Evolutionary conservation across 2,888 invertebrate species (phyloP), one percentile per base, ranked within the genome.

Genomic region (Drosophila mulleri): DNA sequence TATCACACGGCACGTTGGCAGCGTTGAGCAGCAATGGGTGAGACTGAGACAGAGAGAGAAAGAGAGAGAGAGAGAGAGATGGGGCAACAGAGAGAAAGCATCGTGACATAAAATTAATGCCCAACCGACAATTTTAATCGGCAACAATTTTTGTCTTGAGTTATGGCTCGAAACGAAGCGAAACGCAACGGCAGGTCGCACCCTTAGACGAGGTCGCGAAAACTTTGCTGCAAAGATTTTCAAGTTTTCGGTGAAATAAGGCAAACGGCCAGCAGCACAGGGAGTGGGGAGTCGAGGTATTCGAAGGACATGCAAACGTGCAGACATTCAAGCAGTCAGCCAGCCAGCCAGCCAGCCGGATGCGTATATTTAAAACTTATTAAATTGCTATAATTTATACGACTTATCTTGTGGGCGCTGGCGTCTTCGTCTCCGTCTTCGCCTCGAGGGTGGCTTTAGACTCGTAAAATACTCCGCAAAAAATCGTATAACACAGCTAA

Each of bases 361-460:
- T 90, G 91, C 89, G 78, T 89, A 82, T 84, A 90, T 91, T 91
- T 91, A 83, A 89, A 91, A 91, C 90, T 91, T 91, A 91, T 91
- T 91, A 91, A 91, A 91, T 91, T 91, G 91, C 90, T 91, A 91
- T 91, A 91, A 91, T 91, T 91, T 91, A 91, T 91, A 91, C 91
- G 90, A 86, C 90, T 90, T 91, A 91, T 91, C 91, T 90, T 72
- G 71, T 71, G 72, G 72, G 77, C 68, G 69, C 60, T 42, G 54
- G 58, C 48, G 11, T 44, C 45, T 59, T 50, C 59, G 26, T 60
- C 64, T 58, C 4, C 41, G n/a, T 26, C 26, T 58, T 20, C 53
- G 71, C 67, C 80, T 78, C 32, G 73, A 76, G 89, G 85, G 87
- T 84, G 80, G 84, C 84, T 86, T 75, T 66, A 66, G 70, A 70